Percentiles rank a stretch among this genome's conserved stretches.
phyloP scores from a whole-genome alignment of 2,888 invertebrate species.

The Dendrolimus pini region DNA sequence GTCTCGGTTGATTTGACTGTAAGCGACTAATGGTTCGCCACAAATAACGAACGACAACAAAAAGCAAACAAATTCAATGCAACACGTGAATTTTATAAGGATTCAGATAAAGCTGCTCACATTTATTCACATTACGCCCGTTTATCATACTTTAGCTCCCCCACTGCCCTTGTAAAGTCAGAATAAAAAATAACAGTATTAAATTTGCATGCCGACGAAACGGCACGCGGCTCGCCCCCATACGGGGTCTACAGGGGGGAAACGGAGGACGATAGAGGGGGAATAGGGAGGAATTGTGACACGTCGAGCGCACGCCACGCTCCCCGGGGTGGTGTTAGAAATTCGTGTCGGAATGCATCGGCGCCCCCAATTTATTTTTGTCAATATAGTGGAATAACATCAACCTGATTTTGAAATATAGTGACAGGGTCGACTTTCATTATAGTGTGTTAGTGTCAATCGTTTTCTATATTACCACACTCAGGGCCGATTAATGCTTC shows the following conservation, averaged over 20 bases:
- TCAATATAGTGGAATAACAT: constrained; percentile 22
- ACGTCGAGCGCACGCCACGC: constrained; percentile 31
- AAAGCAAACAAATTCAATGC: no score
- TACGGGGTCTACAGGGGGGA: constrained; percentile 10
- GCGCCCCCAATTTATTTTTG: constrained; percentile 39
- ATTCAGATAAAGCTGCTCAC: constrained; percentile 11
- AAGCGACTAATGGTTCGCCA: no score
- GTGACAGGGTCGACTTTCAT: constrained; percentile 3
- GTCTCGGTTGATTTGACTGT: no score
- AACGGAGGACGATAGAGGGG: constrained; percentile 14
- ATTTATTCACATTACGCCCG: constrained; percentile 27
- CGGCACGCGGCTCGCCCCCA: constrained; percentile 35
- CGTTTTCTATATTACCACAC: no score
- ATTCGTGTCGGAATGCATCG: constrained; percentile 61
- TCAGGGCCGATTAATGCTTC: no score
- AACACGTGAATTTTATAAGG: constrained; percentile 13
- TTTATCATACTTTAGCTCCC: constrained; percentile 53
- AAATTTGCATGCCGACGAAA: constrained; percentile 66
- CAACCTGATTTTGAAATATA: constrained; percentile 15
- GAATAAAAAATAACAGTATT: constrained; percentile 67
- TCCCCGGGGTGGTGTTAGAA: constrained; percentile 29
- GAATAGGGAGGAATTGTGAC: constrained; percentile 31
- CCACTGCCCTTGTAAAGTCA: constrained; percentile 68
- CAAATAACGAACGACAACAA: no score
- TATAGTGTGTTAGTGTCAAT: background rate